phyloP scores from a whole-genome alignment of 2,113 vertebrate species.

The Nanorana parkeri region DNA sequence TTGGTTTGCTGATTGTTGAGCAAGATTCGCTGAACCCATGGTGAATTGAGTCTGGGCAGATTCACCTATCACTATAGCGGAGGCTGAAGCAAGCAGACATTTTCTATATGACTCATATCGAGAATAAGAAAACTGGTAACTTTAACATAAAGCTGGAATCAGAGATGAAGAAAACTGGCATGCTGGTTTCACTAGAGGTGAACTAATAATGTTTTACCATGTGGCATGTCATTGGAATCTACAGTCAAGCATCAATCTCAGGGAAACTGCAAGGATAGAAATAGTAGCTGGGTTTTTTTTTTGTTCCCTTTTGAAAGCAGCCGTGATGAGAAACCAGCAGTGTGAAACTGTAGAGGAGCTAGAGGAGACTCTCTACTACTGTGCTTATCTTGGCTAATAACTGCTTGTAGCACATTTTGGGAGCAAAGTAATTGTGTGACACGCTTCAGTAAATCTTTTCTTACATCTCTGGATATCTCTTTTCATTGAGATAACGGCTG shows the following conservation, averaged over 20 bases:
- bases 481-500: constrained; percentile 11
- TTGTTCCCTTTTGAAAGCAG: background rate
- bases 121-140: background rate
- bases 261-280: background rate
- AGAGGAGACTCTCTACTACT: background rate
- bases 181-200: constrained; percentile 2
- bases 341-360: constrained; percentile 8
- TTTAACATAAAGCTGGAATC: constrained; percentile 5
- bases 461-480: constrained; percentile 17
- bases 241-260: background rate
- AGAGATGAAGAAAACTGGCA: background rate
- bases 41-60: too few relatives aligned
- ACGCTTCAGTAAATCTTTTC: constrained; percentile 33
- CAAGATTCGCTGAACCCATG: too few relatives aligned
- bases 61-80: background rate
- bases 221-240: background rate
- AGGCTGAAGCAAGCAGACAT: constrained; percentile 6
- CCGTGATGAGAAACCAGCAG: background rate
- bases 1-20: too few relatives aligned
- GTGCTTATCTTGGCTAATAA: constrained; percentile 16
- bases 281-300: background rate
- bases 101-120: background rate
- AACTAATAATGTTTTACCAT: background rate
- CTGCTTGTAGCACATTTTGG: constrained; percentile 21
- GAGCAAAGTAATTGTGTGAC: constrained; percentile 39